Base-by-base conservation (phyloP, 2,113 vertebrate genomes). In the Cisticola juncidis region DNA sequence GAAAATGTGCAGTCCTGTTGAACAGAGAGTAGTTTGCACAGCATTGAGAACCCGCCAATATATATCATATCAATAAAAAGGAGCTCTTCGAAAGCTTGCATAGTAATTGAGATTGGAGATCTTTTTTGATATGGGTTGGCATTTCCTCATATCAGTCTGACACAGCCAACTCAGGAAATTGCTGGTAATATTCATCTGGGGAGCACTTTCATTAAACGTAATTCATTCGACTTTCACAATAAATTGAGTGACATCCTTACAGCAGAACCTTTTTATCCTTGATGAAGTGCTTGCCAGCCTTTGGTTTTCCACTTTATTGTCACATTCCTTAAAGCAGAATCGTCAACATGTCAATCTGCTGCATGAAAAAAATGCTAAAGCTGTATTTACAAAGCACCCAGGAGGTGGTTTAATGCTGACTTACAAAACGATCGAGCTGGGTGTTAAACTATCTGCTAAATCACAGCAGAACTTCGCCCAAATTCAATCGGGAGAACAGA, bases 221-320 rank as follows among this genome's bases (percentile, higher is more conserved):
- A 98, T 98, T 98, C 98, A 98, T 98, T 98, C 98, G 98, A 98
- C 98, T 98, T 98, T 98, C 98, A 98, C 98, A 98, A 98, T 98
- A 98, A 98, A 98, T 98, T 98, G 98, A 98, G 98, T 98, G 98
- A 98, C 98, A 98, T 98, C 97, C 98, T 98, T 97, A 97, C 95
- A 97, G 97, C 97, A 97, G 96, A 98, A 97, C 98, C 98, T 98
- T 98, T 98, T 98, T 98, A 98, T 98, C 97, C 96, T 98, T 98
- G 98, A 98, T 98, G 98, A 98, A 98, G 98, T 98, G 97, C 98
- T 98, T 97, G 97, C 98, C 98, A 98, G 97, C 97, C 97, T 98
- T 97, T 97, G 96, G 97, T 97, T 97, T 97, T 96, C 92, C 94
- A 95, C 95, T 98, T 98, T 98, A 98, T 97, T 97, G 98, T 98